phyloP scores from a whole-genome alignment of 2,113 vertebrate genomes.

The Cyanoderma ruficeps region DNA sequence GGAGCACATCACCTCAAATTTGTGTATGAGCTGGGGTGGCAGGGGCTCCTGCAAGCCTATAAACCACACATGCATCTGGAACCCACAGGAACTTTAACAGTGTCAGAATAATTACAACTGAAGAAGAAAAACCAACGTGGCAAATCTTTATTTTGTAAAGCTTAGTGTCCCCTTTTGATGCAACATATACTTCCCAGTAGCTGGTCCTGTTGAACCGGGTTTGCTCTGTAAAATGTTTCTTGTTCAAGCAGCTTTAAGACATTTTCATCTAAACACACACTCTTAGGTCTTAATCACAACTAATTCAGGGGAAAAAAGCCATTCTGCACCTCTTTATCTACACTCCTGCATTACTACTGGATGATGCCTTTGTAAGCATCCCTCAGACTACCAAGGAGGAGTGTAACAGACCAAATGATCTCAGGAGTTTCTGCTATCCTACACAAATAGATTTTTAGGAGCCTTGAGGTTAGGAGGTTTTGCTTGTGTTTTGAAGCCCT shows the following conservation, averaged over 20 bases:
- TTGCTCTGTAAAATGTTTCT: neutral
- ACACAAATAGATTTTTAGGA: accelerated
- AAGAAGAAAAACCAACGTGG: neutral
- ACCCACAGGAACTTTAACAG: neutral
- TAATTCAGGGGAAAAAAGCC: neutral
- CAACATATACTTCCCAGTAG: neutral
- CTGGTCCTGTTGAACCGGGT: neutral
- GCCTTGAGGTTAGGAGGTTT: neutral
- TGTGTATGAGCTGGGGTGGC: neutral
- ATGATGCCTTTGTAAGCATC: neutral
- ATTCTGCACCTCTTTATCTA: neutral
- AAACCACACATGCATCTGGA: neutral
- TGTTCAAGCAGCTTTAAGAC: neutral
- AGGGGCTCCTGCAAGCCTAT: neutral
- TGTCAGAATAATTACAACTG: neutral
- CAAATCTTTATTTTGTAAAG: neutral
- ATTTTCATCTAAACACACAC: neutral
- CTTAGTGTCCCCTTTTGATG: neutral
- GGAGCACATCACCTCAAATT: neutral
- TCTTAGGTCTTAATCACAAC: neutral
- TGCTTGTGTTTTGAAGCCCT: neutral
- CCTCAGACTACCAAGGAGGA: accelerated
- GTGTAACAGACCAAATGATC: too few relatives aligned
- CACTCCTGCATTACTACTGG: neutral
- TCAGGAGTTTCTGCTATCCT: neutral